These are phyloP conservation scores for Cephus pulcher DNA, from an alignment of 2,888 invertebrate genomes.

Conservation along the genomic window DNA sequence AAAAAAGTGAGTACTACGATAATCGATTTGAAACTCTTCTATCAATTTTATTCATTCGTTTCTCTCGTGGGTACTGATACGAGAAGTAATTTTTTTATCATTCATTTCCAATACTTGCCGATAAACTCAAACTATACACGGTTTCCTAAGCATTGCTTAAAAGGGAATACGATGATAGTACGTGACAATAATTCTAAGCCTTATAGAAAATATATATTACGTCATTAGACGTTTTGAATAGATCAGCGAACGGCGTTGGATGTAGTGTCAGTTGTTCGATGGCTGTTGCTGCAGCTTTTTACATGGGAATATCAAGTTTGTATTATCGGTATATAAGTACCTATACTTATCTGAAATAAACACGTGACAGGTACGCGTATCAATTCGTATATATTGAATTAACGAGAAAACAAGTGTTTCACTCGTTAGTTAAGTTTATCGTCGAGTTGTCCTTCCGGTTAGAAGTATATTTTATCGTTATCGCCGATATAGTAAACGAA, in stretches of 20 bases:
- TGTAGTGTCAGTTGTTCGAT: not conserved
- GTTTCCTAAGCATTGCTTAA: not conserved
- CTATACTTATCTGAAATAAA: not conserved
- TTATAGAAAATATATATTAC: not conserved
- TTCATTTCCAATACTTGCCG: not conserved
- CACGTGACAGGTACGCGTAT: not conserved
- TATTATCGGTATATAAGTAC: not conserved
- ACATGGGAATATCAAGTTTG: not conserved
- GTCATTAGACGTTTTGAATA: not conserved
- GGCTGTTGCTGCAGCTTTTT: not conserved
- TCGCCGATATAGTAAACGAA: not conserved
- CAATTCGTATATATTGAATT: not conserved
- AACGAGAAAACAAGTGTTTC: not conserved
- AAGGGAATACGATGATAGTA: not conserved
- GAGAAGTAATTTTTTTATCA: conserved; percentile 4
- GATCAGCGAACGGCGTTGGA: not conserved
- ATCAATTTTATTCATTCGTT: not conserved
- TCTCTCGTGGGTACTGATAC: conserved; percentile 8
- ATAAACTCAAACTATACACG: not conserved
- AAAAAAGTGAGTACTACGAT: too few relatives aligned
- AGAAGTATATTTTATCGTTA: not conserved
- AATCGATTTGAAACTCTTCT: too few relatives aligned
- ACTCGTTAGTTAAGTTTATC: not conserved
- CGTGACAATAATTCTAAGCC: not conserved
- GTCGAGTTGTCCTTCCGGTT: not conserved